Base-by-base conservation (phyloP, 1,140 invertebrate genomes). In the Meloidogyne chitwoodi region DNA sequence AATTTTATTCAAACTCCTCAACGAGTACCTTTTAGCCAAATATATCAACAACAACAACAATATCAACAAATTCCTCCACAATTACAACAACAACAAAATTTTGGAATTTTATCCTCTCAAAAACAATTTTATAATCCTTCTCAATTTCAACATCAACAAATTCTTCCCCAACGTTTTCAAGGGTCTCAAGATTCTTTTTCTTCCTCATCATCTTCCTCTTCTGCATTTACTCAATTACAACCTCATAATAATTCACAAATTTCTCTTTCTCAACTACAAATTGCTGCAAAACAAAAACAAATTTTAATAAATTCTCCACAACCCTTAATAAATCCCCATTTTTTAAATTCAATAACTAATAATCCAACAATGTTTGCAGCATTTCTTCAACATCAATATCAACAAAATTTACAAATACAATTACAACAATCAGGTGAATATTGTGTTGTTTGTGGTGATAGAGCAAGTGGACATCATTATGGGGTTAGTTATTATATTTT, bases 381-480 rank as follows among this genome's bases (percentile, higher is more conserved):
- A 34, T 22, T 73, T 26, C 29, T 73, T 16, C 71, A 73, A 24
- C 71, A 73, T 4, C 71, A 73, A 31, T 56, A 72, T 48, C 70
- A 71, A 56, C 31, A 73, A 26, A 31, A 61, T 12, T 64, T 74
- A 8, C 48, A 56, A 56, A 1, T 56, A n/a, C 48, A 56, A 8
- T 56, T 56, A 56, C 48, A 56, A 56, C 24, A 24, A 74, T 8
- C n/a, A 64, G 56, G 29, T 29, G 76, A 77, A 44, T 64, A 14
- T 19, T 77, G 76, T 64, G 48, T 64, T n/a, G 76, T 77, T 22
- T 77, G 76, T 63, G 76, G 76, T 44, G 73, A 76, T 74, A 61
- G 63, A 69, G 75, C 75, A 27, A 67, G 65, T 29, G 73, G 73
- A 24, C 65, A 75, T 27, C 73, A 73, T 73, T 73, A 73, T 34